These are phyloP conservation scores for Callaeas wilsoni DNA, from an alignment of 2,113 vertebrate genomes.

Conservation along the genomic window DNA sequence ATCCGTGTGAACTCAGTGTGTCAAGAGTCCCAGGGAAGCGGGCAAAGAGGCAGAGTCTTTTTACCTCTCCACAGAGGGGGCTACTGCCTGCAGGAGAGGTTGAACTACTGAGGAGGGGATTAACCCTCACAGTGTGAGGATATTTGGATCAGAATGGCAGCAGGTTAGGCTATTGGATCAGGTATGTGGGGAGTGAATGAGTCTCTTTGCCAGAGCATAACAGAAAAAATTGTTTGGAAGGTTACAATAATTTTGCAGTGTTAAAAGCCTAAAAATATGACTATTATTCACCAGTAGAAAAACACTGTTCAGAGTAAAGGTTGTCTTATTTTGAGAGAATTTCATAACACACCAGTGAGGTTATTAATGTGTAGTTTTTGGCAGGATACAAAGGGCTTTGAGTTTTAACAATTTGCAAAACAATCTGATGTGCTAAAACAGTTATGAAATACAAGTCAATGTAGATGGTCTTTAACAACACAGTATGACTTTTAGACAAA, in stretches of 20 bases:
- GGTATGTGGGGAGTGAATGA: background rate
- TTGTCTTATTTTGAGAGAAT: background rate
- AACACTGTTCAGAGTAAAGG: background rate
- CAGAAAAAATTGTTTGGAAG: background rate
- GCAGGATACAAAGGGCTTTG: background rate
- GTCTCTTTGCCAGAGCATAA: background rate
- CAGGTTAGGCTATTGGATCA: background rate
- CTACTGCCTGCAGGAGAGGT: background rate
- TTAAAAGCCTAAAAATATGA: background rate
- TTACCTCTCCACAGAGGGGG: background rate
- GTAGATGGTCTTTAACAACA: background rate
- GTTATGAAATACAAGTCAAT: background rate
- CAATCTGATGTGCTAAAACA: background rate
- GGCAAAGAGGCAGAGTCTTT: background rate
- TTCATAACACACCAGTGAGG: background rate
- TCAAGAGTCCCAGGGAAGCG: background rate
- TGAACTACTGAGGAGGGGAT: background rate
- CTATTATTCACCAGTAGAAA: background rate
- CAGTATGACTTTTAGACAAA: background rate
- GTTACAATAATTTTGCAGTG: background rate
- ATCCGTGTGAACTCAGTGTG: rapidly evolving
- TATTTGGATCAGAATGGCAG: background rate
- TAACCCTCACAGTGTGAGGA: background rate
- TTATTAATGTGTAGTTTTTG: background rate
- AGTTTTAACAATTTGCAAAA: background rate